These are phyloP conservation scores for Plumapathes pennacea DNA, from an alignment of 92 coral and sea anemone genomes.

Conservation along the genomic window DNA sequence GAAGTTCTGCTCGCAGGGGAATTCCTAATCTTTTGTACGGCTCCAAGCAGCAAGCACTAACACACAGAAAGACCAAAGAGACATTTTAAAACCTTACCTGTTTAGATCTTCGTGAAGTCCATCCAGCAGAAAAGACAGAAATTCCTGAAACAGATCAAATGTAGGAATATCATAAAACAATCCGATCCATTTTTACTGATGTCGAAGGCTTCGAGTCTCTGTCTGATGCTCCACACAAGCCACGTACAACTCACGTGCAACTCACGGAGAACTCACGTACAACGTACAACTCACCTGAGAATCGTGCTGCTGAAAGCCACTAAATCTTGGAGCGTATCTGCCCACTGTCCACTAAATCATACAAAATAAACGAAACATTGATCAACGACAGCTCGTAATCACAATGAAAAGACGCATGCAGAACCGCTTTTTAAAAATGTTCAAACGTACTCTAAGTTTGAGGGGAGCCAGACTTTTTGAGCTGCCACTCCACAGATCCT, in stretches of 20 bases:
- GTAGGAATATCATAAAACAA: too few relatives aligned
- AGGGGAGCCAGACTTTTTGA: constrained; percentile 90
- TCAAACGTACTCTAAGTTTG: constrained; percentile 80
- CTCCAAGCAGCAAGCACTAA: too few relatives aligned
- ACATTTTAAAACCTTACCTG: constrained; percentile 48
- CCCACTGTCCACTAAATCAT: constrained; percentile 90
- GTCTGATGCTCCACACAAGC: too few relatives aligned
- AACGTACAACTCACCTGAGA: constrained; percentile 62
- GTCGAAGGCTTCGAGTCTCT: too few relatives aligned
- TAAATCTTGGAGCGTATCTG: constrained; percentile 95
- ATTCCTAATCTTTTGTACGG: too few relatives aligned
- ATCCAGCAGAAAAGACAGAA: constrained; percentile 88
- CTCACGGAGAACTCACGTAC: too few relatives aligned
- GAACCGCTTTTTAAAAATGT: neutral
- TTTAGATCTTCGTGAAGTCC: constrained; percentile 96
- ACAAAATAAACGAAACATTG: neutral
- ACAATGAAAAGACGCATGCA: neutral
- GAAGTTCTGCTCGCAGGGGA: too few relatives aligned
- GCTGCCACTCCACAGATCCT: constrained; percentile 95
- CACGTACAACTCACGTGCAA: too few relatives aligned
- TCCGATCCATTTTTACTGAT: too few relatives aligned
- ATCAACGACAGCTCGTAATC: neutral
- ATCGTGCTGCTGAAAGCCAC: constrained; percentile 97
- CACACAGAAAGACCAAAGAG: neutral
- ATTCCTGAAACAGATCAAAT: constrained; percentile 51